Percentiles rank a stretch among this genome's conserved stretches.
Conservation (phyloP, 2,888 invertebrate genomes). For the Mythimna impura region DNA sequence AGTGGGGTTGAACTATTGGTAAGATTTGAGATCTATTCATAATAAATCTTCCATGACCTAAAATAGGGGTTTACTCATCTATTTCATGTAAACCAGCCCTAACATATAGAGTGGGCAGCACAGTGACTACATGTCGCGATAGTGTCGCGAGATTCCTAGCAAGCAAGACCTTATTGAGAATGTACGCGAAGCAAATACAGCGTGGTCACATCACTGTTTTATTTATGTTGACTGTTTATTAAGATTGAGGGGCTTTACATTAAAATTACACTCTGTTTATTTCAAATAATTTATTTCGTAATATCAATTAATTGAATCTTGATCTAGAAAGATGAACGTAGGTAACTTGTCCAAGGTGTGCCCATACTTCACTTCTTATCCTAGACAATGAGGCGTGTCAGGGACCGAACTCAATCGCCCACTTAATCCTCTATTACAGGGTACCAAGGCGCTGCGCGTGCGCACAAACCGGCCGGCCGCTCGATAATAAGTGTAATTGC, state of each 20-base stretch:
- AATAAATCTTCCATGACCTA: not conserved
- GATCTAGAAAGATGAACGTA: conserved; percentile 50
- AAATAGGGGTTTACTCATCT: not conserved
- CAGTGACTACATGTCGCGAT: conserved; percentile 79
- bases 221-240: conserved; percentile 51
- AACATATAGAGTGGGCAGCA: conserved; percentile 75
- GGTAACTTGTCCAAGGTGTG: conserved; percentile 57
- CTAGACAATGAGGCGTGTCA: conserved; percentile 82
- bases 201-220: conserved; percentile 64
- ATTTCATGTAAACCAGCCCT: conserved; percentile 64
- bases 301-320: conserved; percentile 53
- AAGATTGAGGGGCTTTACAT: conserved; percentile 40
- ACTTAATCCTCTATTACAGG: conserved; percentile 73
- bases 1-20: too few relatives aligned
- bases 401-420: conserved; percentile 76
- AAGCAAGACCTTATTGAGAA: conserved; percentile 79
- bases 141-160: conserved; percentile 77
- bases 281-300: conserved; percentile 14
- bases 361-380: conserved; percentile 71
- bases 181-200: conserved; percentile 69
- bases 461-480: conserved; percentile 74
- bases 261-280: not conserved
- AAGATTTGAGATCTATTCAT: too few relatives aligned
- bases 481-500: conserved; percentile 84
- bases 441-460: conserved; percentile 67